Evolutionary conservation across 2,888 invertebrate genomes (phyloP).

Genomic region (Lampropteryx suffumata): DNA sequence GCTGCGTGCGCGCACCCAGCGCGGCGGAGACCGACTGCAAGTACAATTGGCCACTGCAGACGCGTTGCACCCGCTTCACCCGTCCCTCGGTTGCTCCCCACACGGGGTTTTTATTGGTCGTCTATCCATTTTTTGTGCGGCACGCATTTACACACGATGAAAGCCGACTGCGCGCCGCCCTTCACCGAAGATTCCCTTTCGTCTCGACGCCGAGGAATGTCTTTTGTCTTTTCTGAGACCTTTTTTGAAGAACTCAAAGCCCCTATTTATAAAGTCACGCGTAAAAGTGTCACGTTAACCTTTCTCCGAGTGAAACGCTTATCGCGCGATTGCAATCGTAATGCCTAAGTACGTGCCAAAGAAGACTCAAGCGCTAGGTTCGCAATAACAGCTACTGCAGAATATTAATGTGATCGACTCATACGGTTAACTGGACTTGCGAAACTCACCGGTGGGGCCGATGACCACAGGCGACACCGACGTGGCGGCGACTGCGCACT

Average conservation of each 20-base stretch:
- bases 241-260: slow-evolving; percentile 31
- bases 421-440: slow-evolving; percentile 79
- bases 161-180: slow-evolving; percentile 72
- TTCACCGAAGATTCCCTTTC: slow-evolving; percentile 70
- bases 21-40: slow-evolving; percentile 74
- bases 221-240: slow-evolving; percentile 60
- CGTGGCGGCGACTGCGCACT: slow-evolving; percentile 36
- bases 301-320: slow-evolving; percentile 18
- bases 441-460: slow-evolving; percentile 78
- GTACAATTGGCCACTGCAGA: slow-evolving; percentile 56
- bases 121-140: slow-evolving; percentile 76
- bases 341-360: slow-evolving; percentile 34
- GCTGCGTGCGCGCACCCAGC: slow-evolving; percentile 79
- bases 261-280: slow-evolving; percentile 24
- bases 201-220: slow-evolving; percentile 68
- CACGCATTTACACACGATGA: slow-evolving; percentile 74
- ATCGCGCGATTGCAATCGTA: slow-evolving; percentile 30
- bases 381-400: slow-evolving; percentile 69
- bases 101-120: slow-evolving; percentile 78
- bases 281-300: slow-evolving; percentile 20
- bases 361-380: slow-evolving; percentile 62
- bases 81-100: slow-evolving; percentile 77
- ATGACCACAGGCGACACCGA: slow-evolving; percentile 70
- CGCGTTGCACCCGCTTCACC: slow-evolving; percentile 71
- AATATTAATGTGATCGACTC: slow-evolving; percentile 78